phyloP scores from a whole-genome alignment of 2,797 vertebrate genomes.

The Darevskia nairensis region DNA sequence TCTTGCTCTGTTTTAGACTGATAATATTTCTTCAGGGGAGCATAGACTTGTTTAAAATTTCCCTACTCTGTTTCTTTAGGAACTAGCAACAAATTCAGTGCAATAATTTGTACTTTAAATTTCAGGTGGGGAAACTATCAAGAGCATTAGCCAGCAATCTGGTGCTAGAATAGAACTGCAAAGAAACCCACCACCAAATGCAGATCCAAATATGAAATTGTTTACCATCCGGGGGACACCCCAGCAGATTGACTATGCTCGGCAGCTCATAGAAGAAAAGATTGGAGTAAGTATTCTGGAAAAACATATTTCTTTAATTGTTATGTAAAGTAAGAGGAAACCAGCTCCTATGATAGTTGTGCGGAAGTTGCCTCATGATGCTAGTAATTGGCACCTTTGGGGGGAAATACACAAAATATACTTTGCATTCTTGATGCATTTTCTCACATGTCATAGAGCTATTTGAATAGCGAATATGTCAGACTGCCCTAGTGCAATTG shows the following conservation, averaged over 20 bases:
- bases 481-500: background rate
- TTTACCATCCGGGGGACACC: slow-evolving; percentile 97
- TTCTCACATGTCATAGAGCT: background rate
- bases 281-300: slow-evolving; percentile 88
- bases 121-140: slow-evolving; percentile 97
- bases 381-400: background rate
- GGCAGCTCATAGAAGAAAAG: slow-evolving; percentile 98
- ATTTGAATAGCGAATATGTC: background rate
- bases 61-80: background rate
- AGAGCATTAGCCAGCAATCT: slow-evolving; percentile 98
- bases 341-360: background rate
- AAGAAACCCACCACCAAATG: slow-evolving; percentile 96
- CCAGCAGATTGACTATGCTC: slow-evolving; percentile 98
- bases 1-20: background rate
- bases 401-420: background rate
- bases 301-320: background rate
- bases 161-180: slow-evolving; percentile 98
- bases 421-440: background rate
- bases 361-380: background rate
- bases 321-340: background rate
- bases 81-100: background rate
- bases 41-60: background rate
- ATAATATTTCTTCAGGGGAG: background rate
- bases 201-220: slow-evolving; percentile 98
- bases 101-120: background rate